Conservation (phyloP, 2,888 invertebrate species). For the Ashinkailepas kermadecensis region DNA sequence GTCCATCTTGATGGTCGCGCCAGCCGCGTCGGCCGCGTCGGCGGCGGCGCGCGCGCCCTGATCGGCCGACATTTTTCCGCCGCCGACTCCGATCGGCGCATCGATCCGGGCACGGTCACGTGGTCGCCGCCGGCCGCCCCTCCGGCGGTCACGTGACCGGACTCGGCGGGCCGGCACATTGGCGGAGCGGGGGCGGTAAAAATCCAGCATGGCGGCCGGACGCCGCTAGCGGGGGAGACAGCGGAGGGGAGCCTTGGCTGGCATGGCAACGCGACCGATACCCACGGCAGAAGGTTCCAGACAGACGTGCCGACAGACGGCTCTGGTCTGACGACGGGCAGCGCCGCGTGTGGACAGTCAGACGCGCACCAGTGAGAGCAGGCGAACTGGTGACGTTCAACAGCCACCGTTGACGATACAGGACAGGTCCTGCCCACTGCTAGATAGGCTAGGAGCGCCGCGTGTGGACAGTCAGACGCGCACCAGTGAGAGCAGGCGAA, state of each 20-base stretch:
- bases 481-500: too few relatives aligned
- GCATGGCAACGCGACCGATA: not conserved
- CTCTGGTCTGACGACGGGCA: too few relatives aligned
- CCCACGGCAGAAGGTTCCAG: too few relatives aligned
- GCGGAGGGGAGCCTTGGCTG: not conserved
- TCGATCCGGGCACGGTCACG: slow-evolving; percentile 3
- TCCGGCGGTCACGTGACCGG: not conserved
- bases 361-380: too few relatives aligned
- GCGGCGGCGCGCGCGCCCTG: not conserved
- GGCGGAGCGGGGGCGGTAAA: not conserved
- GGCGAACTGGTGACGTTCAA: too few relatives aligned
- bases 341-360: too few relatives aligned
- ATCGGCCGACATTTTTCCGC: slow-evolving; percentile 17
- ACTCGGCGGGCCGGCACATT: not conserved
- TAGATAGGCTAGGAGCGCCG: too few relatives aligned
- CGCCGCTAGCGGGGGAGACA: not conserved
- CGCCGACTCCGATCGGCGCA: not conserved
- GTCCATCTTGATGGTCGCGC: not conserved
- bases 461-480: too few relatives aligned
- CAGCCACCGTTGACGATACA: too few relatives aligned
- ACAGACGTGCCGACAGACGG: too few relatives aligned
- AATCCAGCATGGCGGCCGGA: slow-evolving; percentile 3
- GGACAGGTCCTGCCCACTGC: too few relatives aligned
- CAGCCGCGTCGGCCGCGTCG: not conserved
- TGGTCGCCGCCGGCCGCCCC: not conserved